Conservation (phyloP, 2,888 invertebrate species). For the Campopleginae sp. region DNA sequence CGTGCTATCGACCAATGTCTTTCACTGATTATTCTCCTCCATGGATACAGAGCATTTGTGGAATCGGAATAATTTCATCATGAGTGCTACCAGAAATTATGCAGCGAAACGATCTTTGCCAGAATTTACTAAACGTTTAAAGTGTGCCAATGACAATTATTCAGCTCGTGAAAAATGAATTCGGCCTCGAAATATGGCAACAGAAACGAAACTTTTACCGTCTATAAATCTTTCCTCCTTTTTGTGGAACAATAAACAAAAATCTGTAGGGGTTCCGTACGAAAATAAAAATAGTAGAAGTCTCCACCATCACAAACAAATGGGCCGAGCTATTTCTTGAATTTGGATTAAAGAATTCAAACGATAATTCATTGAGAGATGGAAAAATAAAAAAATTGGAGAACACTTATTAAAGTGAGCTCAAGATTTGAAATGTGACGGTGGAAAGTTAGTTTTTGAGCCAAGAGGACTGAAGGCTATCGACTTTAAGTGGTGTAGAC, state of each 20-base stretch:
- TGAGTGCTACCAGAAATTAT: background rate
- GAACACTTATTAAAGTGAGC: background rate
- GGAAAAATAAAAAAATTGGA: background rate
- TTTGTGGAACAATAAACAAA: background rate
- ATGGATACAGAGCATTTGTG: background rate
- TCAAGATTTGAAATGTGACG: constrained; percentile 5
- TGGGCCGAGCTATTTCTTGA: background rate
- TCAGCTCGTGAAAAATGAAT: background rate
- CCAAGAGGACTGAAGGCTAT: constrained; percentile 60
- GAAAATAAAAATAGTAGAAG: background rate
- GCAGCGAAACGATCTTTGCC: background rate
- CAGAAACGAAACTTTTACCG: background rate
- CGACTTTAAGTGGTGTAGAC: constrained; percentile 63
- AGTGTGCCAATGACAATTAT: background rate
- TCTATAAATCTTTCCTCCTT: background rate
- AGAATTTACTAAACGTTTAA: background rate
- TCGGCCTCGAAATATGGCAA: background rate
- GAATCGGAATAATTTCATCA: constrained; percentile 20
- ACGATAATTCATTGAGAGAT: background rate
- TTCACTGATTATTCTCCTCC: background rate
- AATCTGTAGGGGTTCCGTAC: background rate
- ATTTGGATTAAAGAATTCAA: background rate
- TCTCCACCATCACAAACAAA: background rate
- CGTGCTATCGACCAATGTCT: constrained; percentile 8
- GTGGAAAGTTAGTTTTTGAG: constrained; percentile 29